These are phyloP conservation scores for Tricholauxania praeusta DNA, from an alignment of 2,888 invertebrate genomes.

Conservation along the genomic window DNA sequence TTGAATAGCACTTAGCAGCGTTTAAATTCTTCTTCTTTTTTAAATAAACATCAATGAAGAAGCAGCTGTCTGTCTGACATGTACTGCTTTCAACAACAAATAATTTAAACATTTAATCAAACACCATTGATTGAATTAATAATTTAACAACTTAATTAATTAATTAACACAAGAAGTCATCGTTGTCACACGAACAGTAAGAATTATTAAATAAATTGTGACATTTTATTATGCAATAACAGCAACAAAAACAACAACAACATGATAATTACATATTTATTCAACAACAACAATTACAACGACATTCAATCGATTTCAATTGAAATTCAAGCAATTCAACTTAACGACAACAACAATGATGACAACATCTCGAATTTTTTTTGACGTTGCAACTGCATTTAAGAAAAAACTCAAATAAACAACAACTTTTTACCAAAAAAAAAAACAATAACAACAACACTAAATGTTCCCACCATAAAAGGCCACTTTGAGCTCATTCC, in stretches of 20 bases:
- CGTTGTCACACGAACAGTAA: no score
- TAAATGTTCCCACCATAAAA: conserved; percentile 17
- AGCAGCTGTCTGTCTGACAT: no score
- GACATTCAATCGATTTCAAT: no score
- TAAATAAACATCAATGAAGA: no score
- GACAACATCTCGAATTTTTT: neutral
- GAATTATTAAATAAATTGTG: no score
- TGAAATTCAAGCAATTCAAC: neutral
- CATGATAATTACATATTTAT: conserved; percentile 1
- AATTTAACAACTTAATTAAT: no score
- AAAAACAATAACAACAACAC: conserved; percentile 13
- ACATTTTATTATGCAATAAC: neutral
- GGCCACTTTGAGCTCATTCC: conserved; percentile 8
- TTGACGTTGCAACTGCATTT: neutral
- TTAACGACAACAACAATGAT: conserved; percentile 13
- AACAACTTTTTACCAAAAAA: neutral
- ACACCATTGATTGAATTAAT: no score
- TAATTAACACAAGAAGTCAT: no score
- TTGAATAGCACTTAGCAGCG: no score
- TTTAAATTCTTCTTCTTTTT: no score
- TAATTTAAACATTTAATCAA: no score
- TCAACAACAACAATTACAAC: conserved; percentile 1
- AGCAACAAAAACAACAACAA: neutral
- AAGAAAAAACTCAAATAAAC: neutral
- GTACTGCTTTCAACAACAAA: no score